Evolutionary conservation across 2,797 vertebrate genomes (phyloP).

Genomic region (Oophaga sylvatica): DNA sequence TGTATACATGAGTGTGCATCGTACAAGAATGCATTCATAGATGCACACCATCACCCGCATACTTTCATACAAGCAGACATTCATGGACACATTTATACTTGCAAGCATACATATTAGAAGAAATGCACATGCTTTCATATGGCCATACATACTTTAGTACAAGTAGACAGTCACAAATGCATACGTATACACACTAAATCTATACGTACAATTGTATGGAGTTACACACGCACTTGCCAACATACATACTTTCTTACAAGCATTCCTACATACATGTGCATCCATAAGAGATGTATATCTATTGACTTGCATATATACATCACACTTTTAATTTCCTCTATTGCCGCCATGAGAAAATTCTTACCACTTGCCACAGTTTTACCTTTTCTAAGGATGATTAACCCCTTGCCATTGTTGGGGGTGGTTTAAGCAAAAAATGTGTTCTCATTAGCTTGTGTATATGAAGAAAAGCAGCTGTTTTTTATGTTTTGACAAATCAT

Average conservation of each 20-base stretch:
- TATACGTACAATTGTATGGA: no score
- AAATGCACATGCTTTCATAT: neutral
- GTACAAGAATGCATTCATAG: no score
- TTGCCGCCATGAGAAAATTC: constrained; percentile 71
- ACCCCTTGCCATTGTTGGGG: constrained; percentile 73
- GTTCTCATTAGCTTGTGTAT: constrained; percentile 82
- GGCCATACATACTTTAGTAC: neutral
- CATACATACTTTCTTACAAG: no score
- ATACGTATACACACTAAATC: neutral
- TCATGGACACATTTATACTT: no score
- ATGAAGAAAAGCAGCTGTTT: constrained; percentile 79
- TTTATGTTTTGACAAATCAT: constrained; percentile 85
- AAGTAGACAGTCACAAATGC: neutral
- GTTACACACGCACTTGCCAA: no score
- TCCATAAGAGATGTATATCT: no score
- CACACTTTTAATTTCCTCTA: no score
- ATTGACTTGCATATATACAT: no score
- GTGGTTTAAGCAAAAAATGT: constrained; percentile 75
- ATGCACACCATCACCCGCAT: no score
- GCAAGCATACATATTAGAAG: neutral
- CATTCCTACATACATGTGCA: no score
- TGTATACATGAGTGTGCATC: no score
- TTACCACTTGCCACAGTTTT: constrained; percentile 74
- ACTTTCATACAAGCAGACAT: no score
- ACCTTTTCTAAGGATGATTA: constrained; percentile 69